Conservation (phyloP, 2,113 vertebrate genomes). For the Aphyosemion australe region DNA sequence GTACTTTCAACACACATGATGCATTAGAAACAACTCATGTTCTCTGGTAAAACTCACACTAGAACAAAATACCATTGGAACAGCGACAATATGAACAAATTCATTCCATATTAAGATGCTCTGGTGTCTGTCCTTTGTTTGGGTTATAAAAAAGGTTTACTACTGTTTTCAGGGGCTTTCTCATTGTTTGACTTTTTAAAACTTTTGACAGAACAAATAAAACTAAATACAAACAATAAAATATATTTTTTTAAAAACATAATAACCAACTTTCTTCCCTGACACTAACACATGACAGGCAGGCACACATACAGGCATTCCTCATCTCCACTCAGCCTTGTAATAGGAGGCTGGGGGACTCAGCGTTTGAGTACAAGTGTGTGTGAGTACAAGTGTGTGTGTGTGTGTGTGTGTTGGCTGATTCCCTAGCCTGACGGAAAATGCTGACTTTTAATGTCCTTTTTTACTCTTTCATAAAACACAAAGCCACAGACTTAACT, state of each 20-base stretch:
- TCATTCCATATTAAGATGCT: too few relatives aligned
- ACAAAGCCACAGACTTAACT: conserved; percentile 80
- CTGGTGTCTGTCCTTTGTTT: too few relatives aligned
- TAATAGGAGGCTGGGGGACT: conserved; percentile 61
- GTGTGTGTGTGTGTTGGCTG: conserved; percentile 39
- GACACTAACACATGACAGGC: conserved; percentile 26
- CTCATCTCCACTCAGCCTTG: conserved; percentile 67
- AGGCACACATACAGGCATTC: conserved; percentile 59
- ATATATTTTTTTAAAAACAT: too few relatives aligned
- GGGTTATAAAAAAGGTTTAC: too few relatives aligned
- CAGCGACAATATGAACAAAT: too few relatives aligned
- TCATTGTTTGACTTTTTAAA: too few relatives aligned
- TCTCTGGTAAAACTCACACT: too few relatives aligned
- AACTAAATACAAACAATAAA: not conserved
- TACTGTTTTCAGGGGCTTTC: too few relatives aligned
- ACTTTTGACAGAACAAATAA: too few relatives aligned
- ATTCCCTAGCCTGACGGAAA: conserved; percentile 74
- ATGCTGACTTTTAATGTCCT: conserved; percentile 80
- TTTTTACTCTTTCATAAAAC: conserved; percentile 74
- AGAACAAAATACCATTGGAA: too few relatives aligned
- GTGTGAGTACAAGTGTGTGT: conserved; percentile 26
- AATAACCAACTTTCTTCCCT: conserved; percentile 24
- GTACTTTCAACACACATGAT: too few relatives aligned
- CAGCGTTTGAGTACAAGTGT: conserved; percentile 37
- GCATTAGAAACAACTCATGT: too few relatives aligned